Evolutionary conservation across 2,797 vertebrate genomes (phyloP), one percentile per base, ranked within the genome.

Genomic region (Cercopithecus diana): DNA sequence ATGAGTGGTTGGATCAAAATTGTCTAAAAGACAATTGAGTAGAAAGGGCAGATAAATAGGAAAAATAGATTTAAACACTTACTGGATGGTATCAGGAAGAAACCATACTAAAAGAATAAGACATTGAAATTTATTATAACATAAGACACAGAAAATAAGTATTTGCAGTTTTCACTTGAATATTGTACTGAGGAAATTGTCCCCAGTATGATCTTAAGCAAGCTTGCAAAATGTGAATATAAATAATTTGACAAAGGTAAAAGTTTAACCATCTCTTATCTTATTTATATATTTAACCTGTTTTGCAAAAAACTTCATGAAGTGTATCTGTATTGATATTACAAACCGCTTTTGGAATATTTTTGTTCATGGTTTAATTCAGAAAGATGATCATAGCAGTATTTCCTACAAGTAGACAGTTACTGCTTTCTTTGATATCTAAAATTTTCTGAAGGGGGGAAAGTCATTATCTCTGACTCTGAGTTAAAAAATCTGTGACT

Each of bases 401-500:
- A 15, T 84, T 94, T 93, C 86, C 73, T 77, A 39, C 57, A 90
- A 79, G 43, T 4, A 58, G 57, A 55, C 7, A 82, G 22, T 75
- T 50, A 93, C 1, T 75, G 3, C 39, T 72, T 92, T 83, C 39
- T 95, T 93, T 84, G 67, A n/a, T 85, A 76, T 26, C 14, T 91
- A 67, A 72, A 55, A 61, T 94, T 93, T 96, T 90, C 83, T 90
- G 36, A 92, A 93, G 64, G 33, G 15, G 73, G 64, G 43, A 95
- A 90, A 94, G 94, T 93, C 90, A 72, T 30, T 84, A 20, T 45
- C 52, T 41, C 73, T 61, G 70, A 67, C 41, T 95, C 79, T 67
- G 64, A 48, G 39, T 88, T 77, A 48, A 96, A 96, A 73, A 82
- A 45, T 88, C 41, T 72, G 10, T 19, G 90, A 10, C 28, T 88